Evolutionary conservation across 2,888 invertebrate genomes (phyloP).

Genomic region (Platycnemis pennipes): DNA sequence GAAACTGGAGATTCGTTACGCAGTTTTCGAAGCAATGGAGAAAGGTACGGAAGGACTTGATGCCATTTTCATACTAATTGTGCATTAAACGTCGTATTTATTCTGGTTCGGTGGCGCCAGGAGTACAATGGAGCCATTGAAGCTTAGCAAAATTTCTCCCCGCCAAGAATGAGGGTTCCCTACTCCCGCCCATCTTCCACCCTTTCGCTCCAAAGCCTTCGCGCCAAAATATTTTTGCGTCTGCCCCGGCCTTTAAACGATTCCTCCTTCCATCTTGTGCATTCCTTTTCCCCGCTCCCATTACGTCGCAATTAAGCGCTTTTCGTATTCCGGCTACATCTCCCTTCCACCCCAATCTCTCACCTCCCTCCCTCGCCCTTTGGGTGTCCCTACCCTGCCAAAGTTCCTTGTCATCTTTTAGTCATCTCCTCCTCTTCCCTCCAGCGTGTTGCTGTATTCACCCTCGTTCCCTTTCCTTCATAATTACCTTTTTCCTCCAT

Average conservation of each 20-base stretch:
- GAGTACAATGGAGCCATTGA: conserved; percentile 30
- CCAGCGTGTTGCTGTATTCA: background rate
- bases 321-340: conserved; percentile 49
- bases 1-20: background rate
- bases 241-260: conserved; percentile 37
- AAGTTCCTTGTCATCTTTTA: conserved; percentile 22
- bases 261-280: conserved; percentile 26
- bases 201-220: conserved; percentile 12
- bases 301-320: conserved; percentile 55
- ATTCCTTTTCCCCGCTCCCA: conserved; percentile 36
- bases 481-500: conserved; percentile 59
- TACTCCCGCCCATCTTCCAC: background rate
- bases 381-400: background rate
- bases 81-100: conserved; percentile 50
- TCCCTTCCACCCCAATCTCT: background rate
- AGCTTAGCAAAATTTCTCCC: conserved; percentile 38
- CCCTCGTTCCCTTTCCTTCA: background rate
- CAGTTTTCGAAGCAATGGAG: background rate
- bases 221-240: conserved; percentile 51
- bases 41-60: background rate
- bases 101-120: conserved; percentile 19
- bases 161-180: background rate
- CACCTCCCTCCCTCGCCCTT: background rate
- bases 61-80: conserved; percentile 18
- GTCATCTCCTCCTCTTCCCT: conserved; percentile 41